These are phyloP conservation scores for Aspidoscelis tigris DNA, from an alignment of 2,113 vertebrate genomes.

Conservation along the genomic window DNA sequence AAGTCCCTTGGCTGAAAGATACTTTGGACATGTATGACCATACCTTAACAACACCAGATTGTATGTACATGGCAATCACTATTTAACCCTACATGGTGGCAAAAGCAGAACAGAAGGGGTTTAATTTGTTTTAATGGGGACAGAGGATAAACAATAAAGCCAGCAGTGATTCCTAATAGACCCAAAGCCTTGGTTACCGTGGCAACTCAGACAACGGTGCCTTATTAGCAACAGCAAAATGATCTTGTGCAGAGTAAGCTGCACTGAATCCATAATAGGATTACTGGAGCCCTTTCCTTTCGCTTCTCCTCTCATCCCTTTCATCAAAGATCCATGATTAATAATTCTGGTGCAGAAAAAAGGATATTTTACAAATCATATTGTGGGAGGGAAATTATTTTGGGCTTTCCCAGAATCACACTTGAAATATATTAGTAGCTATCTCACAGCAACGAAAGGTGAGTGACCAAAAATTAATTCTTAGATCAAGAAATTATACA, in stretches of 20 bases:
- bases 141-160: background rate
- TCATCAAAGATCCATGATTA: constrained; percentile 1
- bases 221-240: constrained; percentile 30
- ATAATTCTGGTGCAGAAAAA: background rate
- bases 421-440: background rate
- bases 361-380: rapidly evolving
- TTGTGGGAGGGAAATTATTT: background rate
- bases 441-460: too few species aligned
- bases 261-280: constrained; percentile 16
- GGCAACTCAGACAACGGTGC: constrained; percentile 66
- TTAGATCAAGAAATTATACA: background rate
- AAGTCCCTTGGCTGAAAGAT: background rate
- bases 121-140: background rate
- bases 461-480: background rate
- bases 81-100: background rate
- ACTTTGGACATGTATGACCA: background rate
- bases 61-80: background rate
- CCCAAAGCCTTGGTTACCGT: constrained; percentile 67
- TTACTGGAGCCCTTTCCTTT: constrained; percentile 24
- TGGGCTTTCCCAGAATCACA: background rate
- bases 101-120: constrained; percentile 6
- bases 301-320: background rate
- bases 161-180: constrained; percentile 40
- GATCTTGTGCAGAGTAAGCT: constrained; percentile 32
- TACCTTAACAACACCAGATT: background rate